Conservation (phyloP, 2,113 vertebrate species). For the Romanogobio albipinnatus region DNA sequence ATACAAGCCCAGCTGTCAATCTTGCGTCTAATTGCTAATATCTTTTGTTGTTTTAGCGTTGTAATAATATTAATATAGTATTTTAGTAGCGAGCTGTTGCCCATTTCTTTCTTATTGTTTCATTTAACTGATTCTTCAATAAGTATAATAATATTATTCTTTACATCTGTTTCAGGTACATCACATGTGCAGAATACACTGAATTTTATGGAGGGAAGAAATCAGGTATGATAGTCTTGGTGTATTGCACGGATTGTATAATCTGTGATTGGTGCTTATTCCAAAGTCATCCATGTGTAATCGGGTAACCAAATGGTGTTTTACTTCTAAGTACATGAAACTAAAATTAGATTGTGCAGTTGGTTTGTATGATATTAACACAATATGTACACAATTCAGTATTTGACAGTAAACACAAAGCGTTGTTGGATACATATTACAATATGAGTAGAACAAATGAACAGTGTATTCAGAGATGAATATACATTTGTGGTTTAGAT, state of each 20-base stretch:
- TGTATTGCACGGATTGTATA: background rate
- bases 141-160: background rate
- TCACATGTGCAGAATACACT: constrained; percentile 94
- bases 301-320: too few species aligned
- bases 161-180: constrained; percentile 82
- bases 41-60: background rate
- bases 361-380: too few species aligned
- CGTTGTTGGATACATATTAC: background rate
- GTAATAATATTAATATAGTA: background rate
- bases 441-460: background rate
- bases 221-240: constrained; percentile 72
- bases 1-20: background rate
- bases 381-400: too few species aligned
- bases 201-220: constrained; percentile 94
- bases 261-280: background rate
- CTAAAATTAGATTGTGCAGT: too few species aligned
- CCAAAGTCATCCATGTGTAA: too few species aligned
- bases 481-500: background rate
- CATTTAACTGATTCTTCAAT: background rate
- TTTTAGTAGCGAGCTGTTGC: background rate
- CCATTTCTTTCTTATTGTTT: background rate
- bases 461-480: background rate
- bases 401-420: background rate
- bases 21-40: background rate
- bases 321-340: too few species aligned